phyloP scores from a whole-genome alignment of 2,113 vertebrate genomes.

The Gambusia affinis region DNA sequence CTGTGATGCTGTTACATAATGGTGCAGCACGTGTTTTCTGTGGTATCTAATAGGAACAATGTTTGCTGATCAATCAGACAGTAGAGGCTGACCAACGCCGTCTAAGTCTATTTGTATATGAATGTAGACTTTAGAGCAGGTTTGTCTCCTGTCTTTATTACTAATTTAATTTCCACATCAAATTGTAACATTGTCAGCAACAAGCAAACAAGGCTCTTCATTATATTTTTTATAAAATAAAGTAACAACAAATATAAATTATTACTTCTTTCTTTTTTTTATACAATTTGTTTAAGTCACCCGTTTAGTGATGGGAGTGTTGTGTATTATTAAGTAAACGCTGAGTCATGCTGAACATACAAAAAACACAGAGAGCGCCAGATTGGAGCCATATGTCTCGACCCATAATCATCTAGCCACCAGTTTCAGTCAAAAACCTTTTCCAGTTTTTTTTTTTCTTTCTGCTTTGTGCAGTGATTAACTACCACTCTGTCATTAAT shows the following conservation, averaged over 20 bases:
- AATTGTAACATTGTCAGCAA: background rate
- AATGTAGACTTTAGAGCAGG: background rate
- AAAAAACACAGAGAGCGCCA: slow-evolving; percentile 17
- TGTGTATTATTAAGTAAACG: slow-evolving; percentile 22
- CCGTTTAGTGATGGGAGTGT: background rate
- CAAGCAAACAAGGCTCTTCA: background rate
- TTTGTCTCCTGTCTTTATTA: background rate
- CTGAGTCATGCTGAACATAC: slow-evolving; percentile 66
- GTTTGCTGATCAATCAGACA: background rate
- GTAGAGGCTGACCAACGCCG: slow-evolving; percentile 16
- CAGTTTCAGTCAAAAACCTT: background rate
- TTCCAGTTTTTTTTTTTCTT: background rate
- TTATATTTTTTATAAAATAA: background rate
- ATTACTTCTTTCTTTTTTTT: background rate
- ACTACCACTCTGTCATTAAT: background rate
- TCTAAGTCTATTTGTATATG: background rate
- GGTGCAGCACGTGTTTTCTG: slow-evolving; percentile 27
- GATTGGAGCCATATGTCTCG: slow-evolving; percentile 60
- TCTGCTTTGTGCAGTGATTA: slow-evolving; percentile 1
- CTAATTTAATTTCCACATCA: background rate
- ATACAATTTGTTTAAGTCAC: background rate
- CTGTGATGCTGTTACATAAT: slow-evolving; percentile 52
- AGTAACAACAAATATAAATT: background rate
- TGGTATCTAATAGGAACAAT: slow-evolving; percentile 21
- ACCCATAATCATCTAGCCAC: slow-evolving; percentile 8